These are phyloP conservation scores for Luffia ferchaultella DNA, from an alignment of 2,888 invertebrate species.

Conservation along the genomic window DNA sequence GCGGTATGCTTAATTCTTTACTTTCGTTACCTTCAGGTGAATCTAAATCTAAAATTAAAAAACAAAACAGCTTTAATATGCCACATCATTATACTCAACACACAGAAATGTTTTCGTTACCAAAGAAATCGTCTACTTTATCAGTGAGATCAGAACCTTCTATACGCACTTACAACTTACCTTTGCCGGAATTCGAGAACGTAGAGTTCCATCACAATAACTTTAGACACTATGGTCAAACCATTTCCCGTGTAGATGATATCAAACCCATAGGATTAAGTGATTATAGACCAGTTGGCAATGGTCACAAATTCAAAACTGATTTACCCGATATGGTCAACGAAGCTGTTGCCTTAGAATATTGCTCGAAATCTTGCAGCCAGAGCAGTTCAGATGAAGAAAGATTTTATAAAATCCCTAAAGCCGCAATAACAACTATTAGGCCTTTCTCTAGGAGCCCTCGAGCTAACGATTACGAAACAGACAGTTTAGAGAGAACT, in stretches of 20 bases:
- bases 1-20: slow-evolving; percentile 36
- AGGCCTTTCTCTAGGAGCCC: slow-evolving; percentile 39
- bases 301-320: slow-evolving; percentile 34
- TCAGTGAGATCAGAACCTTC: slow-evolving; percentile 55
- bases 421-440: slow-evolving; percentile 25
- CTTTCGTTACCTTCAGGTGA: slow-evolving; percentile 36
- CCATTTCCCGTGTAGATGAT: slow-evolving; percentile 35
- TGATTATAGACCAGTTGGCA: slow-evolving; percentile 29
- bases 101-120: slow-evolving; percentile 28
- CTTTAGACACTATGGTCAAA: slow-evolving; percentile 32
- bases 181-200: slow-evolving; percentile 42
- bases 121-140: slow-evolving; percentile 35
- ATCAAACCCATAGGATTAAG: slow-evolving; percentile 36
- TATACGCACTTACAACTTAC: slow-evolving; percentile 44
- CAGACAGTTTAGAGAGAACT: slow-evolving; percentile 76
- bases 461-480: slow-evolving; percentile 72
- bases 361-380: slow-evolving; percentile 43
- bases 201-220: slow-evolving; percentile 24
- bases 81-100: slow-evolving; percentile 28
- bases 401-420: slow-evolving; percentile 35
- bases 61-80: slow-evolving; percentile 43
- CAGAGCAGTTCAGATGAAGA: slow-evolving; percentile 52
- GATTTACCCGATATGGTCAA: slow-evolving; percentile 71
- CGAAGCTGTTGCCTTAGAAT: slow-evolving; percentile 69
- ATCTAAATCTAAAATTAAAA: slow-evolving; percentile 31